phyloP scores from a whole-genome alignment of 1,140 invertebrate species.

The Trichonephila inaurata region DNA sequence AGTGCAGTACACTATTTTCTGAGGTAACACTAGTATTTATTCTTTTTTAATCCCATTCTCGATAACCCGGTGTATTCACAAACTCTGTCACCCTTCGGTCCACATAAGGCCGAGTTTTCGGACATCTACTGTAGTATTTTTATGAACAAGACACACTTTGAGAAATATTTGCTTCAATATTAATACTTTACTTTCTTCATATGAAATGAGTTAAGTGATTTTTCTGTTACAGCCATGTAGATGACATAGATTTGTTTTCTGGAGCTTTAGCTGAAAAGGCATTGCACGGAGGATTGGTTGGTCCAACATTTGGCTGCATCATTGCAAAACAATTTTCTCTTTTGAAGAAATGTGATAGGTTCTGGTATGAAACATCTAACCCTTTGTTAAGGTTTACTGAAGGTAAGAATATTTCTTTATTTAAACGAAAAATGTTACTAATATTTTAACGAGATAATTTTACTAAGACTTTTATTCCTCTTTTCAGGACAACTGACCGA shows the following conservation, averaged over 20 bases:
- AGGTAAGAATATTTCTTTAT: constrained; percentile 69
- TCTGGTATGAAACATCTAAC: constrained; percentile 96
- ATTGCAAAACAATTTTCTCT: constrained; percentile 84
- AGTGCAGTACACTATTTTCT: too few species aligned
- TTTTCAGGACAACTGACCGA: constrained; percentile 88
- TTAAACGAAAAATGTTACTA: not conserved
- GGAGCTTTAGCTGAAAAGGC: constrained; percentile 83
- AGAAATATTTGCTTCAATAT: too few species aligned
- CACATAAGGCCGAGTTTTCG: too few species aligned
- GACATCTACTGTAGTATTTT: too few species aligned
- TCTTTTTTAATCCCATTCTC: too few species aligned
- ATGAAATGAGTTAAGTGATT: not conserved
- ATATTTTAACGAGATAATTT: not conserved
- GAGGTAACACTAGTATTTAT: too few species aligned
- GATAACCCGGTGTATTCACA: too few species aligned
- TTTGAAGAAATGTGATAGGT: constrained; percentile 93
- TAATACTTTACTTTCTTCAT: too few species aligned
- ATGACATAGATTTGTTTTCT: constrained; percentile 84
- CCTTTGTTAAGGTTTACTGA: constrained; percentile 91
- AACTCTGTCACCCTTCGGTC: too few species aligned
- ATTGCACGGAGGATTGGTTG: constrained; percentile 82
- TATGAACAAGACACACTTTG: too few species aligned
- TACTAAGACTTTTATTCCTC: not conserved
- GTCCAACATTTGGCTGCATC: constrained; percentile 85
- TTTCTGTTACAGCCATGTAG: constrained; percentile 82